Conservation (phyloP, 2,888 invertebrate genomes). For the Linyphia triangularis region DNA sequence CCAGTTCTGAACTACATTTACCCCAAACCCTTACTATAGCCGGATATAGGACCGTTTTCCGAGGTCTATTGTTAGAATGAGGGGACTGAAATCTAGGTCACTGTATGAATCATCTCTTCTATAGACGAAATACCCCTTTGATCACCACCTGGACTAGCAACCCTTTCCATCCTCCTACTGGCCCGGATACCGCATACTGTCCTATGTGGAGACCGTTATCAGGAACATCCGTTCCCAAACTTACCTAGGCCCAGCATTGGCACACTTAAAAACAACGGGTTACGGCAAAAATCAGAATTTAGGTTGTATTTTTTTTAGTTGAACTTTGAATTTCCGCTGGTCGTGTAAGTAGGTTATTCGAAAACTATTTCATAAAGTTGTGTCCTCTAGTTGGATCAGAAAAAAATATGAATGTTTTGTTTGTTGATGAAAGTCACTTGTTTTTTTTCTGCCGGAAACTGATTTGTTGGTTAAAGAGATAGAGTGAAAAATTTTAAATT, state of each 20-base stretch:
- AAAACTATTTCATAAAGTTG: not conserved
- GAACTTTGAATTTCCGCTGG: conserved; percentile 45
- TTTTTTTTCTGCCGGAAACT: too few species aligned
- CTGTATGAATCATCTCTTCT: conserved; percentile 54
- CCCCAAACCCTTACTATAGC: conserved; percentile 42
- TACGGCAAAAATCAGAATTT: not conserved
- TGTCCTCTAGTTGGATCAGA: not conserved
- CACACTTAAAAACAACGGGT: conserved; percentile 24
- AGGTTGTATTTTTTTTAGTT: not conserved
- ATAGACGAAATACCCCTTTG: conserved; percentile 46
- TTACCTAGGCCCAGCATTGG: conserved; percentile 41
- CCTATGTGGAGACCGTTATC: conserved; percentile 56
- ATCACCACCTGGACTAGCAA: conserved; percentile 62
- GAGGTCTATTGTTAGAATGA: conserved; percentile 42
- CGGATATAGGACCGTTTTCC: conserved; percentile 47
- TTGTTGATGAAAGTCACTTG: not conserved
- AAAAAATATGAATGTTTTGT: not conserved
- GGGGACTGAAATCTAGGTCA: conserved; percentile 64
- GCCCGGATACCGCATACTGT: conserved; percentile 54
- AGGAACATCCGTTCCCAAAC: conserved; percentile 17
- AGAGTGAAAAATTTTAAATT: too few species aligned
- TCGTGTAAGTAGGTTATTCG: conserved; percentile 54
- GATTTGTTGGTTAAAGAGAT: too few species aligned
- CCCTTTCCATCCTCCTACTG: conserved; percentile 67
- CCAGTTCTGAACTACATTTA: conserved; percentile 51